Evolutionary conservation across 2,797 vertebrate species (phyloP).

Genomic region (Chelonia mydas): DNA sequence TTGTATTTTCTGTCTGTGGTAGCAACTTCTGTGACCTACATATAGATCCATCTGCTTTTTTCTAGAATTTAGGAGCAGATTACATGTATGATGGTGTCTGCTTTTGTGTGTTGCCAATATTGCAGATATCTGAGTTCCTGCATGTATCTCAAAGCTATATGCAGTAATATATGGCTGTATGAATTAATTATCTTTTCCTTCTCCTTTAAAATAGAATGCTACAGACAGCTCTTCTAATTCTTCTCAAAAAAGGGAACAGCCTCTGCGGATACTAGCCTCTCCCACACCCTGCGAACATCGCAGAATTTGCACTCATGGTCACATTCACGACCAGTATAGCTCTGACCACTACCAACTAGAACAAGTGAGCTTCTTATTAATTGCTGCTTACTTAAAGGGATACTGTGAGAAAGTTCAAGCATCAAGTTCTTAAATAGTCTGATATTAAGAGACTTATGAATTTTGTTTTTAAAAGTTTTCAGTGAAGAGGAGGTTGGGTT

Average conservation of each 20-base stretch:
- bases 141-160: not conserved
- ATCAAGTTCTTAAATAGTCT: not conserved
- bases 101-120: not conserved
- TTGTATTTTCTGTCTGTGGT: constrained; percentile 45
- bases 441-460: not conserved
- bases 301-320: constrained; percentile 90
- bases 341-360: constrained; percentile 93
- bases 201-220: constrained; percentile 85
- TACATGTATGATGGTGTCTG: not conserved
- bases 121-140: not conserved
- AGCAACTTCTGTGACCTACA: constrained; percentile 47
- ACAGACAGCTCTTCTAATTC: constrained; percentile 99
- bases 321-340: constrained; percentile 89
- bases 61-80: constrained; percentile 13
- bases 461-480: not conserved
- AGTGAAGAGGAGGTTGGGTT: not conserved
- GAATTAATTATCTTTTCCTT: not conserved
- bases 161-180: not conserved
- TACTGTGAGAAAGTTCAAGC: not conserved
- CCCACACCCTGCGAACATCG: constrained; percentile 90
- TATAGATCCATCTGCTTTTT: constrained; percentile 28
- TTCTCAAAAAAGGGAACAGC: constrained; percentile 93
- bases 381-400: not conserved
- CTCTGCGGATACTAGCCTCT: constrained; percentile 89
- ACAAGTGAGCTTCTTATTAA: constrained; percentile 84